These are phyloP conservation scores for Polydrusus tereticollis DNA, from an alignment of 2,888 invertebrate species.

Conservation along the genomic window DNA sequence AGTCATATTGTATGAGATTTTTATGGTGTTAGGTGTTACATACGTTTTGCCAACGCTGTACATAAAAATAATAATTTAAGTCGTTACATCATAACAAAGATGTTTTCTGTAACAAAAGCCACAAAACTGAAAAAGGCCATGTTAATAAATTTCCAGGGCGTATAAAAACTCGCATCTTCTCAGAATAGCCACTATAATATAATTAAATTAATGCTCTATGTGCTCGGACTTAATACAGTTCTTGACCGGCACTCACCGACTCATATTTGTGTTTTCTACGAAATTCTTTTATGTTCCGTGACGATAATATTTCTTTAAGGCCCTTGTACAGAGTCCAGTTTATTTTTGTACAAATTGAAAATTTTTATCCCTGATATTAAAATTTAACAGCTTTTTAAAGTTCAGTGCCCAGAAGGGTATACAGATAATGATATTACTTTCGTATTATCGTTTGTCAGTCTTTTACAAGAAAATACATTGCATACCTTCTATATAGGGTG, in stretches of 20 bases:
- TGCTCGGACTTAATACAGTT: conserved; percentile 50
- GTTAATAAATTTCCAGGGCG: conserved; percentile 38
- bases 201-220: conserved; percentile 59
- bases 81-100: conserved; percentile 5
- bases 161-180: conserved; percentile 51
- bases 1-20: no score
- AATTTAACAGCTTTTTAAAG: neutral
- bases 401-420: neutral
- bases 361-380: neutral
- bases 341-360: neutral
- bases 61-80: conserved; percentile 2
- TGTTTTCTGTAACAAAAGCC: conserved; percentile 19
- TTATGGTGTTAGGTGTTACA: no score
- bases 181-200: conserved; percentile 52
- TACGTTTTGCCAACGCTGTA: no score
- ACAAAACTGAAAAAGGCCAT: conserved; percentile 40
- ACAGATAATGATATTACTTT: no score
- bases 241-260: conserved; percentile 36
- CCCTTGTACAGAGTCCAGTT: conserved; percentile 13
- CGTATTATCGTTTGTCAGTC: no score
- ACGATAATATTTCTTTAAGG: conserved; percentile 40
- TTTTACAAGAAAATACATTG: no score
- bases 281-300: conserved; percentile 47
- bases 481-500: no score
- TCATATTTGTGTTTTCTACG: conserved; percentile 47